Conservation (phyloP, 2,113 vertebrate genomes). For the Rhipidura dahli region DNA sequence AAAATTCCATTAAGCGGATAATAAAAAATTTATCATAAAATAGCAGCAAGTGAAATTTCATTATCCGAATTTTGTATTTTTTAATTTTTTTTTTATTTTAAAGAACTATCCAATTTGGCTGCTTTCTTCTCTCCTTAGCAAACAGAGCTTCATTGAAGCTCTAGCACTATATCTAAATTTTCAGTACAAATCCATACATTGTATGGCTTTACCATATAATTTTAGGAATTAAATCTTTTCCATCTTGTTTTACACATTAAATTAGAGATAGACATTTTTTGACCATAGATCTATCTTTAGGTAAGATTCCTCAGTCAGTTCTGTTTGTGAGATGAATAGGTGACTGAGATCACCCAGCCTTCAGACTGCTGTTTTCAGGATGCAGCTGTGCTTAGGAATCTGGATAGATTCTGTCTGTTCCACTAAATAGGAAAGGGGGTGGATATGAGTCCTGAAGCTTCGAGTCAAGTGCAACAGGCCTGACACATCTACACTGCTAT, state of each 20-base stretch:
- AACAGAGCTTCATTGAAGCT: neutral
- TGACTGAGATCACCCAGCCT: neutral
- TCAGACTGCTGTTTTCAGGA: neutral
- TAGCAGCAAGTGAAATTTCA: neutral
- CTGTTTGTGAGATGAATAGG: neutral
- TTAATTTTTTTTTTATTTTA: neutral
- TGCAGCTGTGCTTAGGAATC: neutral
- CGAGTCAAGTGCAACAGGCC: neutral
- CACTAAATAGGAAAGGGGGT: neutral
- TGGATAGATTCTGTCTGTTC: neutral
- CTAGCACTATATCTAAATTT: neutral
- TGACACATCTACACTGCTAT: neutral
- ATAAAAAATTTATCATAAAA: neutral
- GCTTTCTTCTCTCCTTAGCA: neutral
- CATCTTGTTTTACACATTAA: neutral
- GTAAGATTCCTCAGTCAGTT: neutral
- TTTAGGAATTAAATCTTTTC: neutral
- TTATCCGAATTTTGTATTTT: neutral
- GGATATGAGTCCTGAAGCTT: neutral
- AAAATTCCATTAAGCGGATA: neutral
- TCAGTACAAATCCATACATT: neutral
- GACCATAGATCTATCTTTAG: neutral
- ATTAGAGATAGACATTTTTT: neutral
- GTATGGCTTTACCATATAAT: neutral
- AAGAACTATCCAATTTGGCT: neutral